Percentiles rank a stretch among this genome's conserved stretches.
Conservation (phyloP, 2,888 invertebrate genomes). For the Andrena marginata region DNA sequence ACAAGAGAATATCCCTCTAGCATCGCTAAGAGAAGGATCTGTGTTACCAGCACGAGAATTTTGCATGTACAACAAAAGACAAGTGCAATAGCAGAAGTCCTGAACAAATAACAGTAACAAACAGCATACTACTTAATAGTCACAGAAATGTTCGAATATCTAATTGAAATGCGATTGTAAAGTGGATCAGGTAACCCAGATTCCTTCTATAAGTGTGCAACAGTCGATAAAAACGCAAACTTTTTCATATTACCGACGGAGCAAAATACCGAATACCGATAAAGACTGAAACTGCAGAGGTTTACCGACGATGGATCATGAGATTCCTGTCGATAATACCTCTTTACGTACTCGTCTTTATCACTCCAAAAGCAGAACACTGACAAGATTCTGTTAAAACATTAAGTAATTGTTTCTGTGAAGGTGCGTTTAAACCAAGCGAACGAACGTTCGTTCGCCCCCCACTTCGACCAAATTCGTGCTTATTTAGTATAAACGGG, state of each 20-base stretch:
- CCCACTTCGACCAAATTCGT: too few relatives aligned
- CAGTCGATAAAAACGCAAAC: conserved; percentile 16
- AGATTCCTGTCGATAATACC: conserved; percentile 19
- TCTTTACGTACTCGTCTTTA: background rate
- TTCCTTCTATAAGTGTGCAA: background rate
- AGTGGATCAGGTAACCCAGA: too few relatives aligned
- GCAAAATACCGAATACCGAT: conserved; percentile 7
- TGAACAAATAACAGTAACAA: background rate
- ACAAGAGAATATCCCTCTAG: background rate
- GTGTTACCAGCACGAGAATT: conserved; percentile 2
- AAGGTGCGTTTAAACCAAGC: too few relatives aligned
- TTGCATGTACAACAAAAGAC: background rate
- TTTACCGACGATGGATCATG: conserved; percentile 26
- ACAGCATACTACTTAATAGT: accelerated
- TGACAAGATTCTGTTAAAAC: background rate
- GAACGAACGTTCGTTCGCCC: too few relatives aligned
- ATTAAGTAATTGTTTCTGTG: background rate
- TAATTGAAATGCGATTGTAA: background rate
- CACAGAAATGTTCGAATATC: background rate
- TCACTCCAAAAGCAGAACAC: background rate
- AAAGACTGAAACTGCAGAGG: background rate
- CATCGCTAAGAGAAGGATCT: background rate
- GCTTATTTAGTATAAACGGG: too few relatives aligned
- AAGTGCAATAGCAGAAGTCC: background rate
- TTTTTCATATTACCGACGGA: background rate